Evolutionary conservation across 1,140 invertebrate genomes (phyloP).

Genomic region (Dinoponera quadriceps): DNA sequence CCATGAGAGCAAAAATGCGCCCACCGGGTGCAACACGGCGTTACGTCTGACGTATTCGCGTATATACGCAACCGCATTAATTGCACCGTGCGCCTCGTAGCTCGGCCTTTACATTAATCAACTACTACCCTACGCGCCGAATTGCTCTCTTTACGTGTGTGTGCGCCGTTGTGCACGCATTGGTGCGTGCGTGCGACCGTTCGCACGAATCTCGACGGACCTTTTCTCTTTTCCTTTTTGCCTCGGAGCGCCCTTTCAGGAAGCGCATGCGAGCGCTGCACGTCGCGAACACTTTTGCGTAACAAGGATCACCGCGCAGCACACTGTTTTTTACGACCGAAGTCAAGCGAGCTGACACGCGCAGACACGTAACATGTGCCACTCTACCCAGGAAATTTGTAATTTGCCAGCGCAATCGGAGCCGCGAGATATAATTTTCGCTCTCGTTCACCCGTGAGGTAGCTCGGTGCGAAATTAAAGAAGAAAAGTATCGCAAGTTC

Average conservation of each 20-base stretch:
- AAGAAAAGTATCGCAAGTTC: too few relatives aligned
- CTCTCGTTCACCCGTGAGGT: too few relatives aligned
- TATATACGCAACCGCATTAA: slow-evolving; percentile 9
- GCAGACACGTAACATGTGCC: neutral
- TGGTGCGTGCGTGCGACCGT: slow-evolving; percentile 6
- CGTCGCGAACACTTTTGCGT: slow-evolving; percentile 44
- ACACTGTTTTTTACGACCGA: slow-evolving; percentile 8
- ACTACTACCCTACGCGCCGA: neutral
- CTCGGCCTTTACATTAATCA: slow-evolving; percentile 19
- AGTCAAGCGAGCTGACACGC: neutral
- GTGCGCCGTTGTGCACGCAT: neutral
- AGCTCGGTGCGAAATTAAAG: too few relatives aligned
- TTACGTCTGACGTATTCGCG: slow-evolving; percentile 26
- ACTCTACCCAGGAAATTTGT: neutral
- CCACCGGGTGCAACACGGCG: neutral
- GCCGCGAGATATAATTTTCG: too few relatives aligned
- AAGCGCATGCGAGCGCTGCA: slow-evolving; percentile 15
- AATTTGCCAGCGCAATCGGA: neutral
- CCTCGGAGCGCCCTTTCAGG: slow-evolving; percentile 21
- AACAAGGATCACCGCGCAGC: slow-evolving; percentile 15
- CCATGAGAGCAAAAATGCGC: slow-evolving; percentile 10
- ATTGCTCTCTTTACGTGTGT: slow-evolving; percentile 1
- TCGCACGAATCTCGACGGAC: slow-evolving; percentile 24
- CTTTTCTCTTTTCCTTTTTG: neutral
- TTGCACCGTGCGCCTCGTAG: neutral